Evolutionary conservation across 2,797 vertebrate genomes (phyloP), one percentile per base, ranked within the genome.

Genomic region (Lutjanus argentimaculatus): DNA sequence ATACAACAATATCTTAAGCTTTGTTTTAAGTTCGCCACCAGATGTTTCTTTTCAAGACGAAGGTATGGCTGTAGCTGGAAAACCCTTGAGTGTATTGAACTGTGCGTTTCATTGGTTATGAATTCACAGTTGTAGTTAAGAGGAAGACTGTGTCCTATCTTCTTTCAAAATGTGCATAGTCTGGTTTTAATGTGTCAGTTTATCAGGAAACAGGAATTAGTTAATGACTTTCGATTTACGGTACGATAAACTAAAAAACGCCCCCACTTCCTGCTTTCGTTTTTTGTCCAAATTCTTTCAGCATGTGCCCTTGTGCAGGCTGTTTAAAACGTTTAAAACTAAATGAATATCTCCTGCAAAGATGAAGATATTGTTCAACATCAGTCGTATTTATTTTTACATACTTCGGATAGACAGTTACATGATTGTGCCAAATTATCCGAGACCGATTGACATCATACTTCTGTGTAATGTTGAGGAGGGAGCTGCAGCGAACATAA

Each of bases 391-490:
- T 93, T 92, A 85, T 92, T 92, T 91, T 72, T 25, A 59, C 84
- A 73, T 79, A 62, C 80, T 84, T 81, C 15, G 4, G 77, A 82
- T 6, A 65, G 79, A 85, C 88, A 81, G 79, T 75, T 66, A 75
- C 84, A 82, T 5, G 52, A 89, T 77, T 71, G 89, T 80, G 87
- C 81, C 84, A 91, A 92, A 93, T 88, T 69, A 79, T 70, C 81
- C 79, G 30, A 70, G 86, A 92, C 81, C 86, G 67, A 67, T 66
- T 92, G 87, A 89, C 90, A 86, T 93, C 90, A 92, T 90, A 42
- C 72, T 74, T 80, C 78, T 88, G 87, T 78, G 66, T 79, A 85
- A 84, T 81, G 91, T 91, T 91, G 88, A 91, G 86, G 91, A 79
- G 71, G 89, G 83, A 77, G 87, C 87, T 52, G 78, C 68, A 67